Evolutionary conservation across 2,888 invertebrate species (phyloP).

Genomic region (Hyposoter didymator): DNA sequence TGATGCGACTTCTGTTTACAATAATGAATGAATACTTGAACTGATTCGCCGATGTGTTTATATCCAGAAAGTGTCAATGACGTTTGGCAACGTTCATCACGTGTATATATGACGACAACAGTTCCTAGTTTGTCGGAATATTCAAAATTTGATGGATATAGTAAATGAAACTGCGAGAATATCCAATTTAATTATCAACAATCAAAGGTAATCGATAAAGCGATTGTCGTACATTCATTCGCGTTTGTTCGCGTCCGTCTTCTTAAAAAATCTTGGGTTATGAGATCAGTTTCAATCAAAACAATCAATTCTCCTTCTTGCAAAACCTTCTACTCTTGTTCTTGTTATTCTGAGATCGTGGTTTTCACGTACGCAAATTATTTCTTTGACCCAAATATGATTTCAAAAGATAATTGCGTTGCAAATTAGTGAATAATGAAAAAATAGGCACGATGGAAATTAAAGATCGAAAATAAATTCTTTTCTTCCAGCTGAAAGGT

Average conservation of each 20-base stretch:
- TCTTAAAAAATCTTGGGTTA: conserved; percentile 15
- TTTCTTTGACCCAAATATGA: no score
- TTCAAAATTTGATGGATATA: conserved; percentile 1
- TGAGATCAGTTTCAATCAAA: background rate
- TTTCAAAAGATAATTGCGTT: no score
- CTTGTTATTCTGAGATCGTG: background rate
- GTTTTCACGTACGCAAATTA: background rate
- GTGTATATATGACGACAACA: background rate
- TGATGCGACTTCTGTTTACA: background rate
- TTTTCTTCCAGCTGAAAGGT: background rate
- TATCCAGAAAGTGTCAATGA: conserved; percentile 13
- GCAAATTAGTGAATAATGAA: background rate
- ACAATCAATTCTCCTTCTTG: background rate
- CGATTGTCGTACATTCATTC: background rate
- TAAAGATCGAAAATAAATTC: background rate
- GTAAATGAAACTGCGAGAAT: background rate
- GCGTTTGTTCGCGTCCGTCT: background rate
- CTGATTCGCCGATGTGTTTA: background rate
- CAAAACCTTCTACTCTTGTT: background rate
- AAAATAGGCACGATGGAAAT: background rate
- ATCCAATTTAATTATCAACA: conserved; percentile 1
- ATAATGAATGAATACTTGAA: background rate
- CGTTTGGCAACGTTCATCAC: conserved; percentile 16
- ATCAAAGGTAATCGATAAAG: conserved; percentile 24
- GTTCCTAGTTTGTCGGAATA: background rate